Base-by-base conservation (phyloP, 2,888 invertebrate species). In the Hemaris fuciformis region DNA sequence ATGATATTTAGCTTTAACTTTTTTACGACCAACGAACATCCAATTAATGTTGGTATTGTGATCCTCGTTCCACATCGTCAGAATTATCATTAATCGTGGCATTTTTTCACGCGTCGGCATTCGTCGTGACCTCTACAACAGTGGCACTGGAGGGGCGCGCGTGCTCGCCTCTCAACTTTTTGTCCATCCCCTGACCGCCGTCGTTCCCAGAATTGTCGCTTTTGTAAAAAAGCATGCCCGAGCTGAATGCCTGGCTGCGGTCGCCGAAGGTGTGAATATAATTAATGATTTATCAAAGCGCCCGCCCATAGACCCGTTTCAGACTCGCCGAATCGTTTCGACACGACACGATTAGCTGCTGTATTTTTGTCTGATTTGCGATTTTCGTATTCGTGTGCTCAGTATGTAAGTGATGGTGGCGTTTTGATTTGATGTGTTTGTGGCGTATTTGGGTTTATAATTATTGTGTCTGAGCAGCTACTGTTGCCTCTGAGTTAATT, bases 251-350 rank as follows among this genome's bases (percentile, higher is more conserved):
- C 72, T 76, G 69, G 75, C 68, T 70, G 79, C 76, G 79, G 80
- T 79, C 80, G 76, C 74, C 83, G 71, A 79, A 91, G 91, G 91
- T 91, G 91, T 91, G 89, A 91, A 91, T 88, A 83, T 89, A 91
- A 91, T 90, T 88, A 87, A 91, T 90, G 86, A 83, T 80, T 73
- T 81, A 86, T 89, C 89, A 90, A 90, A 89, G 80, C 80, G 70
- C 65, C 86, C 86, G 85, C 83, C 83, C 77, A 68, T 79, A 68
- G 66, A 69, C 77, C 69, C 74, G 66, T 64, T 71, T 69, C 67
- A 65, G 67, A 70, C 71, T 70, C 72, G 72, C 74, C 66, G 25
- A 72, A 80, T 71, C 74, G 79, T 81, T 83, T 80, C 76, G 77
- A 73, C 79, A 77, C 77, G 73, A 74, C 70, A 78, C n/a, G 73